Conservation (phyloP, 2,113 vertebrate genomes). For the Leptocoma aspasia region DNA sequence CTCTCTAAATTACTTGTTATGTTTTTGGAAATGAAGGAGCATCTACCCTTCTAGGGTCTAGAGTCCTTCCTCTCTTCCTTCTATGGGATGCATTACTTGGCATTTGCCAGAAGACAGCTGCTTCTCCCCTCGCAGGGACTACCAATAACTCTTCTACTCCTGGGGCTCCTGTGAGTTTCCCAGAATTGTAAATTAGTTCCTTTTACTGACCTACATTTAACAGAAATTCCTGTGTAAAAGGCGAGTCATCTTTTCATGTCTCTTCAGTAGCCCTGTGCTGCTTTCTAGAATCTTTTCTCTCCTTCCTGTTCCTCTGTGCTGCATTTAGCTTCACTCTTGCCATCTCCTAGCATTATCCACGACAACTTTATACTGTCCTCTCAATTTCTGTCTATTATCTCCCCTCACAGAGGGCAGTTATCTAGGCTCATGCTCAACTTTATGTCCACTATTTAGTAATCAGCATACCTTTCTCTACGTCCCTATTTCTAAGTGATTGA, state of each 20-base stretch:
- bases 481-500: background rate
- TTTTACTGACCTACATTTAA: background rate
- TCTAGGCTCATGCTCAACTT: background rate
- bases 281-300: background rate
- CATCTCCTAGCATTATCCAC: background rate
- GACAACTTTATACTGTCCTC: background rate
- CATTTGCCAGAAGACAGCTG: background rate
- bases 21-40: background rate
- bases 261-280: background rate
- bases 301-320: background rate
- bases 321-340: background rate
- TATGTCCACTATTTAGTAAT: background rate
- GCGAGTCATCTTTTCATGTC: rapidly evolving
- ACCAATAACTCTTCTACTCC: background rate
- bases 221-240: background rate
- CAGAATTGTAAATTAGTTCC: background rate
- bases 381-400: background rate
- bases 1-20: background rate
- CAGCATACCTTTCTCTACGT: background rate
- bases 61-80: background rate
- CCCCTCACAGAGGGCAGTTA: background rate
- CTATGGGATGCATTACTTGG: background rate
- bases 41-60: background rate
- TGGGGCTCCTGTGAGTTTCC: background rate
- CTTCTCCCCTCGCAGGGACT: background rate